phyloP scores from a whole-genome alignment of 2,113 vertebrate genomes.

The Hepsetus odoe region DNA sequence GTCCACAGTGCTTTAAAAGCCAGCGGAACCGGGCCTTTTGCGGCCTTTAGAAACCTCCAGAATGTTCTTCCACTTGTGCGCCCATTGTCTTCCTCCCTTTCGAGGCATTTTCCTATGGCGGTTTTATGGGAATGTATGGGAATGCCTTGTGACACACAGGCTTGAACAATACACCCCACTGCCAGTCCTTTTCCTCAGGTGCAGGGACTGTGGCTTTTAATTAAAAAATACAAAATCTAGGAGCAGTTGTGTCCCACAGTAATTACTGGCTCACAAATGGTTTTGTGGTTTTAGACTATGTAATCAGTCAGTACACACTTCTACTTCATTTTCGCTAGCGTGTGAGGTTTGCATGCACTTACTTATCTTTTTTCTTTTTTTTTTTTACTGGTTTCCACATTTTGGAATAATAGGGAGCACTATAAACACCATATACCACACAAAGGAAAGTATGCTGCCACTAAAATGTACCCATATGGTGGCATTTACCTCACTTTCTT shows the following conservation, averaged over 20 bases:
- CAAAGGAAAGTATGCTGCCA: too few relatives aligned
- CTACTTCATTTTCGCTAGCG: too few relatives aligned
- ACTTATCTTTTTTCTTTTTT: too few relatives aligned
- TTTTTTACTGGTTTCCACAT: too few relatives aligned
- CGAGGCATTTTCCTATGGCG: slow-evolving; percentile 17
- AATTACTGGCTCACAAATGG: background rate
- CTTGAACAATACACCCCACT: slow-evolving; percentile 32
- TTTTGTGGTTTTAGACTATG: background rate
- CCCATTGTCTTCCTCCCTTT: slow-evolving; percentile 36
- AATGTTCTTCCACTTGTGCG: slow-evolving; percentile 38
- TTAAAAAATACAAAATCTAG: too few relatives aligned
- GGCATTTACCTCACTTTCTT: too few relatives aligned
- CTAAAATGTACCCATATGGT: too few relatives aligned
- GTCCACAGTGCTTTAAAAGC: slow-evolving; percentile 42
- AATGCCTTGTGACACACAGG: slow-evolving; percentile 33
- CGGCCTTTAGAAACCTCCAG: slow-evolving; percentile 44
- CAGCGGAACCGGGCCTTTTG: slow-evolving; percentile 22
- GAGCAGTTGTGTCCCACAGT: background rate
- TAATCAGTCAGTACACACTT: too few relatives aligned
- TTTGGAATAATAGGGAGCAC: too few relatives aligned
- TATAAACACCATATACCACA: too few relatives aligned
- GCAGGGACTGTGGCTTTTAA: background rate
- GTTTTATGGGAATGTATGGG: slow-evolving; percentile 38
- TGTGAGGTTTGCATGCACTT: too few relatives aligned
- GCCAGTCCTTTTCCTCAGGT: slow-evolving; percentile 16